Evolutionary conservation across 2,888 invertebrate genomes (phyloP), one percentile per base, ranked within the genome.

Genomic region (Diadromus collaris): DNA sequence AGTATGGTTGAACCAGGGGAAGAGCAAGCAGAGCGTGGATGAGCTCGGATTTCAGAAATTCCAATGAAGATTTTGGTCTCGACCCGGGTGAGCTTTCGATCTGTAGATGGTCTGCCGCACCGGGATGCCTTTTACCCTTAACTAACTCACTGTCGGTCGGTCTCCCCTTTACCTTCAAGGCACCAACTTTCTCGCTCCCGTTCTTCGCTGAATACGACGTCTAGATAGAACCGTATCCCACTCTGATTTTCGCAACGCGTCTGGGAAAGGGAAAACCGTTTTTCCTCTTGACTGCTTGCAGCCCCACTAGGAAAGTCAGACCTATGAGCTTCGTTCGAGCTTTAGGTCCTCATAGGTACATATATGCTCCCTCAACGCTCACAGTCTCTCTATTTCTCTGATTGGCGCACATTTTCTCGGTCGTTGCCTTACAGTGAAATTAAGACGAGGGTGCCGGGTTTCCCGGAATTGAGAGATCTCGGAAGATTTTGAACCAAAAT

Each of bases 201-300:
- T 24, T 51, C 51, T 13, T 6, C 13, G 24, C 4, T n/a, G 44
- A 56, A 44, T 56, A n/a, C 29, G 41, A 19, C 38, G 27, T 29
- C 38, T n/a, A 61, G 67, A 63, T 27, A 21, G 21, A 16, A 6
- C 48, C 41, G 41, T 38, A 44, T 68, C 56, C 56, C 24, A 27
- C 68, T 44, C 56, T 34, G 68, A 68, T 68, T 61, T 34, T 70
- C n/a, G 27, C 51, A 24, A n/a, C 54, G 60, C 44, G 44, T 60
- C 56, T 44, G 56, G 54, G 5, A 54, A 46, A 60, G 72, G 48
- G 60, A 60, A 76, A 76, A 79, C 69, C 69, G 73, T 76, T 79
- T 79, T 69, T 76, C 76, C 73, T 73, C 68, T 73, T 72, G 69
- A 79, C 73, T 76, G 72, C 69, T 72, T 51, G 69, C 54, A 16